Evolutionary conservation across 2,113 vertebrate genomes (phyloP).

Genomic region (Catharus fuscescens): DNA sequence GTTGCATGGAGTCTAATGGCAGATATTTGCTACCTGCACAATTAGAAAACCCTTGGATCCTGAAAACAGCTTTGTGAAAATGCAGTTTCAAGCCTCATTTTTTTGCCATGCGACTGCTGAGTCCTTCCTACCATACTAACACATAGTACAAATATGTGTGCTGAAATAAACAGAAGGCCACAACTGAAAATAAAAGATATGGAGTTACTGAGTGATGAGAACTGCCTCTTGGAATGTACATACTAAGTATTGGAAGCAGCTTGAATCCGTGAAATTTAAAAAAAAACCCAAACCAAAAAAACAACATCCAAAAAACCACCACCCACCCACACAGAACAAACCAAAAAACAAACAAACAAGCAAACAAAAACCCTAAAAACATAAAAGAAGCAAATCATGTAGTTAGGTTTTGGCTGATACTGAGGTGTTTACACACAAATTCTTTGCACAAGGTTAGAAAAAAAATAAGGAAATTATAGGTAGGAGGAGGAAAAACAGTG

Average conservation of each 20-base stretch:
- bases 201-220: conserved; percentile 15
- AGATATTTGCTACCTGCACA: conserved; percentile 52
- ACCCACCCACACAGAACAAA: neutral
- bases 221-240: neutral
- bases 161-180: conserved; percentile 34
- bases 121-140: conserved; percentile 38
- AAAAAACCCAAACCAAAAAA: neutral
- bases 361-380: neutral
- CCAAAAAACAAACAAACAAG: neutral
- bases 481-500: neutral
- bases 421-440: neutral
- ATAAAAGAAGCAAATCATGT: neutral
- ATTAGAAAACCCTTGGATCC: neutral
- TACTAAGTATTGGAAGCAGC: neutral
- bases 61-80: conserved; percentile 12
- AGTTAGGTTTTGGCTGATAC: neutral
- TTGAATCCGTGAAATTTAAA: neutral
- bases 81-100: neutral
- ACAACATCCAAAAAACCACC: neutral
- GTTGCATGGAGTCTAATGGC: neutral
- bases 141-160: neutral
- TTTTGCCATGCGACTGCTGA: neutral
- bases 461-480: neutral
- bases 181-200: conserved; percentile 42
- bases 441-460: neutral